Evolutionary conservation across 1,140 invertebrate species (phyloP).

Genomic region (Cherax quadricarinatus): DNA sequence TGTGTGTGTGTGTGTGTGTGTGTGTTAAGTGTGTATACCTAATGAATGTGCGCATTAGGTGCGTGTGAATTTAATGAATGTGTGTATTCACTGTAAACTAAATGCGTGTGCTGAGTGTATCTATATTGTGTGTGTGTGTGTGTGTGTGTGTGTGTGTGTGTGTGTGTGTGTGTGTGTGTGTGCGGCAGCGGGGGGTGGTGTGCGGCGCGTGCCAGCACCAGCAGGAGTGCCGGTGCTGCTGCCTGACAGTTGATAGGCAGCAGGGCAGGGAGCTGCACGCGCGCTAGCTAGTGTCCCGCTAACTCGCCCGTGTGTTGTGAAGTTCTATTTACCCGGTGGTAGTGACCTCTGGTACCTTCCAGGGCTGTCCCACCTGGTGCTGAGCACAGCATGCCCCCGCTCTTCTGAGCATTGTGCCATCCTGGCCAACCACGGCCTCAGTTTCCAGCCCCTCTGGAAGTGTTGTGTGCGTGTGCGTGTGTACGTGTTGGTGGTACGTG

Average conservation of each 20-base stretch:
- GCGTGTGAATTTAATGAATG: no score
- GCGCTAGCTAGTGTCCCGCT: neutral
- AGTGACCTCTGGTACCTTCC: neutral
- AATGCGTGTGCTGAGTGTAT: no score
- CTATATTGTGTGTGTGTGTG: neutral
- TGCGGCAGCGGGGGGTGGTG: no score
- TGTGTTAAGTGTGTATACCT: no score
- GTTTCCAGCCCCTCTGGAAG: constrained; percentile 30
- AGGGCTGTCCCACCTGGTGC: neutral
- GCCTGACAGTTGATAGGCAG: neutral
- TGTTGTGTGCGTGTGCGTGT: constrained; percentile 12
- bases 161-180: neutral
- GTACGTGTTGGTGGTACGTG: neutral
- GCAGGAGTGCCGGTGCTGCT: no score
- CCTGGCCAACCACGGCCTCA: neutral
- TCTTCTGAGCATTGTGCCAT: neutral
- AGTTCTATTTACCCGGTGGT: neutral
- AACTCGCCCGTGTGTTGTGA: neutral
- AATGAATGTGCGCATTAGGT: no score
- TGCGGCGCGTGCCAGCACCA: neutral
- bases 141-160: neutral
- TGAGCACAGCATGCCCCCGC: neutral
- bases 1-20: no score
- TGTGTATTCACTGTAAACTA: no score
- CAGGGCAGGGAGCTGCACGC: neutral